Evolutionary conservation across 2,113 vertebrate genomes (phyloP).

Genomic region (Promerops cafer): DNA sequence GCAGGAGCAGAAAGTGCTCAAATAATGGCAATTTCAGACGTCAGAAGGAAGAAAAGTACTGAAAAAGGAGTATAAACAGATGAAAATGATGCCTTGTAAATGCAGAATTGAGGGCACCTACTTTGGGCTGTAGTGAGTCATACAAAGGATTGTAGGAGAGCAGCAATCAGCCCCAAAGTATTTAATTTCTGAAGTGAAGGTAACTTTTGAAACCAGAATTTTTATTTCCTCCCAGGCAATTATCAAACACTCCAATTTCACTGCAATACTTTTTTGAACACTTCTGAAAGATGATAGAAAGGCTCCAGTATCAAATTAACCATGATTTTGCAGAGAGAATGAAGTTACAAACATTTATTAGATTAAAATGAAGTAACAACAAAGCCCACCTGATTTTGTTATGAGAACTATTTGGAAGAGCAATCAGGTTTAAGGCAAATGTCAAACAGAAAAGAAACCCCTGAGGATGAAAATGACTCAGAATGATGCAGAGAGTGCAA

Average conservation of each 20-base stretch:
- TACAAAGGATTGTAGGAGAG: neutral
- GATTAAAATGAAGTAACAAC: neutral
- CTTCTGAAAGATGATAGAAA: neutral
- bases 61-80: neutral
- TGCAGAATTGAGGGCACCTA: neutral
- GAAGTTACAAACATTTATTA: neutral
- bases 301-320: neutral
- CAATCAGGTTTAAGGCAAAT: neutral
- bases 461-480: conserved; percentile 29
- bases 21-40: neutral
- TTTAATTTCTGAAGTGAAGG: neutral
- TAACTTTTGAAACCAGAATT: neutral
- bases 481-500: neutral
- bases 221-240: neutral
- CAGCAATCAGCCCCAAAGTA: neutral
- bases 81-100: neutral
- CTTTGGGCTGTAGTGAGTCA: conserved; percentile 5
- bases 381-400: neutral
- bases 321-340: neutral
- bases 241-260: neutral
- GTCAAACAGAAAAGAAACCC: conserved; percentile 19
- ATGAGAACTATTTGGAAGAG: neutral
- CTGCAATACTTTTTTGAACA: neutral
- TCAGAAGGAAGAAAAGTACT: neutral
- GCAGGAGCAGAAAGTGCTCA: neutral